Percentiles rank a stretch among this genome's conserved stretches.
Conservation (phyloP, 2,113 vertebrate genomes). For the Dipodomys spectabilis region DNA sequence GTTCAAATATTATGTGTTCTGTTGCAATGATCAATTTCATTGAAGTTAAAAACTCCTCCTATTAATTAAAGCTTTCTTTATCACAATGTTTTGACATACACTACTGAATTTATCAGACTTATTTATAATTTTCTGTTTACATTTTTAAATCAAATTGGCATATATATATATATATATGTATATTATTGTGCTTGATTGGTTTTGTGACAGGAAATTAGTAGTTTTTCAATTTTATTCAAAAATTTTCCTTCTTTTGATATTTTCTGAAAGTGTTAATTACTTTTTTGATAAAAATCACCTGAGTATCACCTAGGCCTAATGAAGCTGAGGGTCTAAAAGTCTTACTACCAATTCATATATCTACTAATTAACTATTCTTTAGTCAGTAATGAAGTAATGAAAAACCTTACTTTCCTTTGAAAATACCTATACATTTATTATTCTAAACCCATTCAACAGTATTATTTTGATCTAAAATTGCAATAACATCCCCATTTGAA, state of each 20-base stretch:
- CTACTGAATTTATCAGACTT: background rate
- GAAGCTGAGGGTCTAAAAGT: background rate
- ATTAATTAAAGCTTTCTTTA: background rate
- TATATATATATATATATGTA: background rate
- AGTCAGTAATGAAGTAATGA: too few species aligned
- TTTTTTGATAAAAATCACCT: slow-evolving; percentile 19
- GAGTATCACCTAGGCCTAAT: background rate
- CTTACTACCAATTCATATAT: background rate
- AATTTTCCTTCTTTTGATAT: background rate
- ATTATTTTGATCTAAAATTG: background rate
- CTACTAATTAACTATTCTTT: background rate
- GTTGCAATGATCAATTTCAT: background rate
- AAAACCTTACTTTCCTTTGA: background rate
- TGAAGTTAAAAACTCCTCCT: slow-evolving; percentile 14
- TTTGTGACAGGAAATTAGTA: slow-evolving; percentile 9
- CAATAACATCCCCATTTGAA: background rate
- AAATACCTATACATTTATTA: background rate
- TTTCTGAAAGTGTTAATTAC: background rate
- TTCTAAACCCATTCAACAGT: background rate
- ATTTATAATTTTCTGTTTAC: slow-evolving; percentile 1
- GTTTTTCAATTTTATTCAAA: background rate
- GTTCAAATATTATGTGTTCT: background rate
- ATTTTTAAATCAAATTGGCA: background rate
- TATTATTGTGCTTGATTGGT: background rate
- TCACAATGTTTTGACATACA: background rate